Conservation (phyloP, 2,113 vertebrate species). For the Gymnogyps californianus region DNA sequence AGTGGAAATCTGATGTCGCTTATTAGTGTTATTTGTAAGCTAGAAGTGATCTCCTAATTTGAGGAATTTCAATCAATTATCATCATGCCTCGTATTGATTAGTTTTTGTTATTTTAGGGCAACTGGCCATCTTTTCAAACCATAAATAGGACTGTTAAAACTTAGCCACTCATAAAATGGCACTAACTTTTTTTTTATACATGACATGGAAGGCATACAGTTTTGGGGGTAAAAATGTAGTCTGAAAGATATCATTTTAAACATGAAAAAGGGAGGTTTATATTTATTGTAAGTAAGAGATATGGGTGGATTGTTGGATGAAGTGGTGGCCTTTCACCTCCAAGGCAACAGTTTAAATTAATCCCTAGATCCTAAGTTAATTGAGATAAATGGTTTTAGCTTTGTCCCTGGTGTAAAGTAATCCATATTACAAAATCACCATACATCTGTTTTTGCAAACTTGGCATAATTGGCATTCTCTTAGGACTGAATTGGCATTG, state of each 20-base stretch:
- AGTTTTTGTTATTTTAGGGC: slow-evolving; percentile 26
- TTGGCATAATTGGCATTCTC: slow-evolving; percentile 70
- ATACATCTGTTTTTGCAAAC: slow-evolving; percentile 65
- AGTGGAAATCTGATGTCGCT: background rate
- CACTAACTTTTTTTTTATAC: background rate
- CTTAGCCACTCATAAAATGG: background rate
- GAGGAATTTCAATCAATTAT: slow-evolving; percentile 52
- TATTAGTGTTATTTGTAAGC: slow-evolving; percentile 44
- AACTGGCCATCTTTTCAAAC: background rate
- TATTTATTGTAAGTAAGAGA: background rate
- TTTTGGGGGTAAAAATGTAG: background rate
- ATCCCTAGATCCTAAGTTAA: slow-evolving; percentile 65
- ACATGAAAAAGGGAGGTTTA: background rate
- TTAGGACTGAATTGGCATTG: slow-evolving; percentile 48
- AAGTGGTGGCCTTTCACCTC: slow-evolving; percentile 65
- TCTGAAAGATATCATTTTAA: background rate
- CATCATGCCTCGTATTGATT: slow-evolving; percentile 51
- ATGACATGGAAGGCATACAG: background rate
- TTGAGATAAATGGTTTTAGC: slow-evolving; percentile 72
- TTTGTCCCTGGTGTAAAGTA: slow-evolving; percentile 68
- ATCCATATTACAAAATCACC: slow-evolving; percentile 49
- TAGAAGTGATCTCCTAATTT: slow-evolving; percentile 42
- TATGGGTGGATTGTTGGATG: background rate
- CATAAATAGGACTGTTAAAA: background rate
- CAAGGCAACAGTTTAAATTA: slow-evolving; percentile 69